Conservation (phyloP, 2,113 vertebrate genomes). For the Gambusia affinis region DNA sequence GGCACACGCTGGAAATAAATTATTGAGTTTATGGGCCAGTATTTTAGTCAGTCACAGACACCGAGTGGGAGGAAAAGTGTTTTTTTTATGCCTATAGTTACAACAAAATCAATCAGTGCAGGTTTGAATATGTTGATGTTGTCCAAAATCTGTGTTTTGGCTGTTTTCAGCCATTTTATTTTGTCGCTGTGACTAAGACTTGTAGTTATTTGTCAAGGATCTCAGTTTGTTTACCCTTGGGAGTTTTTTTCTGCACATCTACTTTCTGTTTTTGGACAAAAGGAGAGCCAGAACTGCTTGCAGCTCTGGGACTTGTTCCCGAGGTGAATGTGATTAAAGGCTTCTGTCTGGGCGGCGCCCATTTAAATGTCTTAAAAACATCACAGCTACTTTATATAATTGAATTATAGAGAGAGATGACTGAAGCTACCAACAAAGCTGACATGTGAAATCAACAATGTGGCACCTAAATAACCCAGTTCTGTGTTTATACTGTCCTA, state of each 20-base stretch:
- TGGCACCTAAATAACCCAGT: slow-evolving; percentile 42
- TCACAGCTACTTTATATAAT: slow-evolving; percentile 62
- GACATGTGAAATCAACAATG: slow-evolving; percentile 49
- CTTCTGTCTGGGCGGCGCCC: slow-evolving; percentile 43
- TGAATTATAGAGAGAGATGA: slow-evolving; percentile 59
- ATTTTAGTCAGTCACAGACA: slow-evolving; percentile 23
- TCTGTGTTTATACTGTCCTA: not conserved
- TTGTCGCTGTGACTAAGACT: slow-evolving; percentile 8
- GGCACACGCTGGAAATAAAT: slow-evolving; percentile 21
- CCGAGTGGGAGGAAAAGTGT: slow-evolving; percentile 16
- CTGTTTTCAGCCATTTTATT: not conserved
- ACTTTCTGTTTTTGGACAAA: slow-evolving; percentile 50
- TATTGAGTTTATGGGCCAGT: slow-evolving; percentile 16
- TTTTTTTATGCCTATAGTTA: slow-evolving; percentile 3
- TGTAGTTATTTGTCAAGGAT: slow-evolving; percentile 21
- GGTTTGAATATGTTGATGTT: not conserved
- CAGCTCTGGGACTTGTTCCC: slow-evolving; percentile 37
- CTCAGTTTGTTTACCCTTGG: slow-evolving; percentile 34
- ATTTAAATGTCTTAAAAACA: slow-evolving; percentile 48
- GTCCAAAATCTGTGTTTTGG: not conserved
- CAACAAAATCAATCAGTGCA: not conserved
- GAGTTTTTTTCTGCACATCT: slow-evolving; percentile 33
- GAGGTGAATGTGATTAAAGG: slow-evolving; percentile 68
- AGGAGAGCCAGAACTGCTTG: slow-evolving; percentile 35
- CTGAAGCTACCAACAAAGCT: slow-evolving; percentile 38